These are phyloP conservation scores for Acleris emargana DNA, from an alignment of 2,888 invertebrate species.

Conservation along the genomic window DNA sequence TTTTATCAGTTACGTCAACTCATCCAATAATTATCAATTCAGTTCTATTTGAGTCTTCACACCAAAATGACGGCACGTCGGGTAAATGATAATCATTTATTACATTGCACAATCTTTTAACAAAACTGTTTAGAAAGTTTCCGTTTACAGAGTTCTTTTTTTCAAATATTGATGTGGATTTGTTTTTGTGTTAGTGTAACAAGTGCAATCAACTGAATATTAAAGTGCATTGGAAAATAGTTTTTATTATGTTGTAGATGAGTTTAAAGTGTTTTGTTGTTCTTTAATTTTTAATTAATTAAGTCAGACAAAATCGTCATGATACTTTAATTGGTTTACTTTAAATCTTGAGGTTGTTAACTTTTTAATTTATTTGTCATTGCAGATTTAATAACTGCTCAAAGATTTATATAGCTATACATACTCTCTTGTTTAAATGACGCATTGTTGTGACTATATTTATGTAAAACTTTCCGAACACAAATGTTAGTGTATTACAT, in stretches of 20 bases:
- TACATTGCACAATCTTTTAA: constrained; percentile 39
- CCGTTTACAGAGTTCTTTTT: constrained; percentile 38
- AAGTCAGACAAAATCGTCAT: constrained; percentile 1
- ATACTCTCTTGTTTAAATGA: not conserved
- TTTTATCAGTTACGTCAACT: constrained; percentile 73
- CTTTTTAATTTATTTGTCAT: constrained; percentile 25
- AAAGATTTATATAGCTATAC: not conserved
- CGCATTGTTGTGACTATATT: too few relatives aligned
- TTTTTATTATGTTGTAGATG: constrained; percentile 12
- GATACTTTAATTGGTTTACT: constrained; percentile 24
- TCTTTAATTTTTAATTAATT: constrained; percentile 11
- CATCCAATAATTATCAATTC: constrained; percentile 61
- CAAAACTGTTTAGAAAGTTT: constrained; percentile 22
- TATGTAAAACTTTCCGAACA: too few relatives aligned
- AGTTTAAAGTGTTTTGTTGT: constrained; percentile 21
- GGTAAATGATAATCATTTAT: constrained; percentile 62
- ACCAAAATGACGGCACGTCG: constrained; percentile 73
- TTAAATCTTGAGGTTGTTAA: not conserved
- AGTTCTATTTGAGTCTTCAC: constrained; percentile 68
- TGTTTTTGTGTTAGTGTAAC: constrained; percentile 24
- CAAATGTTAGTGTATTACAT: constrained; percentile 15
- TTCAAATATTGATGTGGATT: constrained; percentile 32
- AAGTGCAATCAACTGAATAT: constrained; percentile 5
- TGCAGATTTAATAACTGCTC: not conserved
- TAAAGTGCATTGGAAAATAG: constrained; percentile 26